These are phyloP conservation scores for Holothuria leucospilota DNA, from an alignment of 53 echinoderm and acorn worm genomes.

Conservation along the genomic window DNA sequence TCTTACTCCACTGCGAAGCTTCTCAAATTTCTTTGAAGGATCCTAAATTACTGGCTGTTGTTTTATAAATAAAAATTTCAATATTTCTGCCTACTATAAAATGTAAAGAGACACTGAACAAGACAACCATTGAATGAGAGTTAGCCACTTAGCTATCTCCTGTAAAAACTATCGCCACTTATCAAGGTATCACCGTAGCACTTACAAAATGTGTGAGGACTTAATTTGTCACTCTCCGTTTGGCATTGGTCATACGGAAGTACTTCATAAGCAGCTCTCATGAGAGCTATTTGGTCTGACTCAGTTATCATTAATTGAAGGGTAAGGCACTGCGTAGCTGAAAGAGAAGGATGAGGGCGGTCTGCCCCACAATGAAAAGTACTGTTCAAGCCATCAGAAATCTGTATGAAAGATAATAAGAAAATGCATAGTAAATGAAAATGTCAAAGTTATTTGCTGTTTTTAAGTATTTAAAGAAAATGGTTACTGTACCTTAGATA, in stretches of 20 bases:
- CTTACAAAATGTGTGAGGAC: slow-evolving; percentile 16
- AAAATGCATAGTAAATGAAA: background rate
- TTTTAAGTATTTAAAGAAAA: too few species aligned
- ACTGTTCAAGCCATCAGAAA: slow-evolving; percentile 25
- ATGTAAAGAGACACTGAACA: too few species aligned
- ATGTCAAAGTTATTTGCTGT: too few species aligned
- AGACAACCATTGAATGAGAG: too few species aligned
- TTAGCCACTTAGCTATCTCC: too few species aligned
- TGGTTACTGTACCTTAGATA: too few species aligned
- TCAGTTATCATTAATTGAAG: slow-evolving; percentile 4
- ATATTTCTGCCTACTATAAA: too few species aligned
- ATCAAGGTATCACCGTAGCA: background rate
- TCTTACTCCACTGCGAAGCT: too few species aligned
- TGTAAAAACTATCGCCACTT: too few species aligned
- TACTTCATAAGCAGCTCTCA: slow-evolving; percentile 37
- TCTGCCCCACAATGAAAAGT: slow-evolving; percentile 23
- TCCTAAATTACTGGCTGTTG: too few species aligned
- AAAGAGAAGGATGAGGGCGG: slow-evolving; percentile 37
- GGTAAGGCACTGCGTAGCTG: slow-evolving; percentile 34
- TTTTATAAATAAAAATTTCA: too few species aligned
- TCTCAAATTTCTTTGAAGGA: too few species aligned
- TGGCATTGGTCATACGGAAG: slow-evolving; percentile 7
- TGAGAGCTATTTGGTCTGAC: slow-evolving; percentile 26
- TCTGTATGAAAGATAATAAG: background rate
- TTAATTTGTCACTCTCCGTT: slow-evolving; percentile 20